phyloP scores from a whole-genome alignment of 2,797 vertebrate species.

The Sebastes cheni region DNA sequence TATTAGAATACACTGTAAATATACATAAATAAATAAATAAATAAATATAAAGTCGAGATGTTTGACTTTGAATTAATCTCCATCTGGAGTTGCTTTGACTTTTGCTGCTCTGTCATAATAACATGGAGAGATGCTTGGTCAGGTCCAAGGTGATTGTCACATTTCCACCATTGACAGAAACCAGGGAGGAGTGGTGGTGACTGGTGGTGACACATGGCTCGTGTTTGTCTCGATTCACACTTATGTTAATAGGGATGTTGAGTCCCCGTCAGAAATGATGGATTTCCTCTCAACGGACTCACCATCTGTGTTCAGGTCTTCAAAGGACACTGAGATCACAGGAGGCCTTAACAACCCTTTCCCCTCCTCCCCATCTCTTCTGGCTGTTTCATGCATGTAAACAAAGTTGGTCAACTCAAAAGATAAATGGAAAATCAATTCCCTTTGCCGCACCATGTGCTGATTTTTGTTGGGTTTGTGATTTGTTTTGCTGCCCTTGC shows the following conservation, averaged over 20 bases:
- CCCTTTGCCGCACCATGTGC: not conserved
- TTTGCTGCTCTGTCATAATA: not conserved
- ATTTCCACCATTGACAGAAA: constrained; percentile 7
- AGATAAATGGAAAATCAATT: constrained; percentile 59
- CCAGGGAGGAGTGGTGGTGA: constrained; percentile 31
- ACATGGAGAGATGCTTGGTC: not conserved
- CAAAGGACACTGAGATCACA: constrained; percentile 44
- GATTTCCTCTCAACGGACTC: constrained; percentile 62
- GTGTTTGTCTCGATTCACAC: constrained; percentile 43
- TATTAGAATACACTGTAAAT: too few species aligned
- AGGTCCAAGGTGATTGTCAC: constrained; percentile 44
- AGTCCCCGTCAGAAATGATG: constrained; percentile 74
- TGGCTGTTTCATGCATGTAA: constrained; percentile 19
- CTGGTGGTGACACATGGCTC: constrained; percentile 55
- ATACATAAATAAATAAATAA: too few species aligned
- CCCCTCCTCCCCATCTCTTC: not conserved
- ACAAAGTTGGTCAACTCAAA: constrained; percentile 23
- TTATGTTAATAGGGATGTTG: constrained; percentile 58
- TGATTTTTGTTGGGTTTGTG: constrained; percentile 16
- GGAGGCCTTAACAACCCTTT: not conserved
- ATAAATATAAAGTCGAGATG: not conserved
- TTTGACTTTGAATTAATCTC: not conserved
- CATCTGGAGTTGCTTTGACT: not conserved
- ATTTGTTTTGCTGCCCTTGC: constrained; percentile 24
- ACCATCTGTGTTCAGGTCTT: constrained; percentile 62